Conservation (phyloP, 1,140 invertebrate genomes). For the Ips nitidus region DNA sequence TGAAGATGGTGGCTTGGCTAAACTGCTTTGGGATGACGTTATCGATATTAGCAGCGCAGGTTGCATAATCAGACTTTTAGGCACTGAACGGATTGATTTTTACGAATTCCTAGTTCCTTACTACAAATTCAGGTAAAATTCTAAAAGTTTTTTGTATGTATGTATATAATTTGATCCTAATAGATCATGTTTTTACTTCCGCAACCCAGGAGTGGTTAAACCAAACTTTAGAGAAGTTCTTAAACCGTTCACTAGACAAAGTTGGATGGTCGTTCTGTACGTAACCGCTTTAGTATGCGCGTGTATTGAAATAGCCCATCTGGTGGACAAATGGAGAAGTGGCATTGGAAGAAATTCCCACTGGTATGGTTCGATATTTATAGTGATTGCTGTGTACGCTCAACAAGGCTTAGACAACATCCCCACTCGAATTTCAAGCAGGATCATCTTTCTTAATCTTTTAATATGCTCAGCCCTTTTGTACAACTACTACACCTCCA, state of each 20-base stretch:
- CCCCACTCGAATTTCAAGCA: constrained; percentile 41
- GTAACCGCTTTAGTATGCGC: constrained; percentile 26
- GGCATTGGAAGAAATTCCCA: not conserved
- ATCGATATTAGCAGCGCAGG: too few relatives aligned
- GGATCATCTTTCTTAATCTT: constrained; percentile 46
- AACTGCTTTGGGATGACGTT: too few relatives aligned
- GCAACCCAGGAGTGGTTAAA: constrained; percentile 37
- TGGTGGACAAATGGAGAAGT: constrained; percentile 4
- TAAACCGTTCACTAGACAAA: constrained; percentile 38
- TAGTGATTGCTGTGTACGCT: constrained; percentile 32
- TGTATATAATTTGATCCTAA: too few relatives aligned
- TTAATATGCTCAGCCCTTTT: constrained; percentile 46
- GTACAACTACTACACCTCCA: constrained; percentile 52
- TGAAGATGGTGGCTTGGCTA: constrained; percentile 19
- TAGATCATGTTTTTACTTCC: constrained; percentile 40
- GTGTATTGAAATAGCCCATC: constrained; percentile 34
- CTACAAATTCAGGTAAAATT: too few relatives aligned
- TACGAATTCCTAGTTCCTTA: too few relatives aligned
- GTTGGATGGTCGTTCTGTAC: constrained; percentile 32
- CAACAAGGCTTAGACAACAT: constrained; percentile 37
- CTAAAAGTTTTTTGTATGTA: constrained; percentile 2
- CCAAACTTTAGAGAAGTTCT: constrained; percentile 37
- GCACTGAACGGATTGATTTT: too few relatives aligned
- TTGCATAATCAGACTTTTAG: too few relatives aligned
- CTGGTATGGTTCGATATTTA: constrained; percentile 25